Conservation (phyloP, 1,140 invertebrate species). For the Plutomurus gul region DNA sequence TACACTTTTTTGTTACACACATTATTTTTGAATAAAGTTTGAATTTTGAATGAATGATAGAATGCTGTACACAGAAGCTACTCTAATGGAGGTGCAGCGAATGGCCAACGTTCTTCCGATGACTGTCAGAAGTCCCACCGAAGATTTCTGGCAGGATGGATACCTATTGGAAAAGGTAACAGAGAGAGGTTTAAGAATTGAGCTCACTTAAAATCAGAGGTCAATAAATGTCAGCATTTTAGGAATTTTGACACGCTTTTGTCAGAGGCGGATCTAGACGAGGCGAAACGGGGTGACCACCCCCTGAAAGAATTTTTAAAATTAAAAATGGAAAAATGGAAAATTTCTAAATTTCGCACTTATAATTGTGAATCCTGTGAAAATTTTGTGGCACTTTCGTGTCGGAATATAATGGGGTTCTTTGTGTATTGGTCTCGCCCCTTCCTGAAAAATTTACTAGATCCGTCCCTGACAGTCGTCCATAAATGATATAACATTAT, state of each 20-base stretch:
- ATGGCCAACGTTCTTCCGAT: constrained; percentile 31
- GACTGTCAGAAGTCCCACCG: constrained; percentile 2
- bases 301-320: too few species aligned
- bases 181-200: neutral
- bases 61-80: constrained; percentile 47
- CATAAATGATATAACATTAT: neutral
- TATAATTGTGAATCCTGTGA: too few species aligned
- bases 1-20: neutral
- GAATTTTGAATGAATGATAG: neutral
- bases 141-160: constrained; percentile 5
- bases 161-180: constrained; percentile 35
- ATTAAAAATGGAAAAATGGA: too few species aligned
- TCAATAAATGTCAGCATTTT: neutral
- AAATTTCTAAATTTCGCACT: too few species aligned
- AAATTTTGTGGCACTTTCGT: too few species aligned
- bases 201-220: neutral
- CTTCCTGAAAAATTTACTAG: too few species aligned
- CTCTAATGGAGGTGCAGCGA: constrained; percentile 37
- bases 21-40: neutral
- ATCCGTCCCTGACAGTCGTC: too few species aligned
- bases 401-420: neutral
- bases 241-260: neutral
- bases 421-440: neutral
- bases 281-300: too few species aligned
- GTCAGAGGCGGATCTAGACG: too few species aligned